Evolutionary conservation across 2,888 invertebrate species (phyloP), one percentile per base, ranked within the genome.

Genomic region (Drosophila formosana): DNA sequence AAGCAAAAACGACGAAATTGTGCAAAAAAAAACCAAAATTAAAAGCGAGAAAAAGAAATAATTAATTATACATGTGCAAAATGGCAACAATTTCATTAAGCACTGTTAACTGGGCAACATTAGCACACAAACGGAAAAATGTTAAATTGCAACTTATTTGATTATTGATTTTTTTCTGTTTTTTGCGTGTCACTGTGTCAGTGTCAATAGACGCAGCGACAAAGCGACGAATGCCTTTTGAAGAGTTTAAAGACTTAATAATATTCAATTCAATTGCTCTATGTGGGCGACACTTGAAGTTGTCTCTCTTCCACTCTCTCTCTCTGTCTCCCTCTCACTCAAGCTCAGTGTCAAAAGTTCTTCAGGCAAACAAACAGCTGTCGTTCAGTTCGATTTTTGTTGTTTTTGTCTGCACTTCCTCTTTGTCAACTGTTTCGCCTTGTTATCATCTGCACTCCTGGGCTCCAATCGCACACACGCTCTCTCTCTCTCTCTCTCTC

Each of bases 161-260:
- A 73, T 74, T 67, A 52, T 79, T 72, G 73, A 67, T 78, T 80
- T 82, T 80, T 82, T 74, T 68, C 72, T 72, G 37, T 37, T 37
- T 37, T 73, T 68, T 72, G 74, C 73, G 72, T 80, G 71, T 67
- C 72, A 84, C 85, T 84, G 81, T 84, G 83, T 84, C 83, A 83
- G 73, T 78, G 83, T 81, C 83, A 78, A 78, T 67, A 61, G 32
- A 69, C 62, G 71, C 28, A 53, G 6, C 34, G 61, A 63, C 63
- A 71, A 37, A 37, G 6, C 23, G 28, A 28, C 50, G 46, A 55
- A 51, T 50, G 34, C 26, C 4, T 49, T 53, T 46, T 62, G 28
- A 73, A 58, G 60, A 58, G 61, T 65, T 64, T 61, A 51, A 62
- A 72, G 75, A 55, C 78, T 77, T 77, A 56, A 71, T 63, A 56